These are phyloP conservation scores for Apis laboriosa DNA, from an alignment of 1,140 invertebrate genomes.

Conservation along the genomic window DNA sequence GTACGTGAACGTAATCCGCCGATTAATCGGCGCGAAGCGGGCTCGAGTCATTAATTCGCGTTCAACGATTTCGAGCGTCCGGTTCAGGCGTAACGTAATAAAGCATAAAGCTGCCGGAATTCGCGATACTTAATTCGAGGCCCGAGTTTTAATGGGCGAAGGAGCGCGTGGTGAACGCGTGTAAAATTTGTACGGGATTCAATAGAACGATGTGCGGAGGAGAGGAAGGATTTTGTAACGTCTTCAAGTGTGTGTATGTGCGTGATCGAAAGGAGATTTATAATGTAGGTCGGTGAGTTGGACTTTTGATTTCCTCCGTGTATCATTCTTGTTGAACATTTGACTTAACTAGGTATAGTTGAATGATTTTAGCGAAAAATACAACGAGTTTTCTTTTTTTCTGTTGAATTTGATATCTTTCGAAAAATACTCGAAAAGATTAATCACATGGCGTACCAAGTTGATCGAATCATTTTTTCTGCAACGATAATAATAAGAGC, in stretches of 20 bases:
- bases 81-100: conserved; percentile 36
- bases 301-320: background rate
- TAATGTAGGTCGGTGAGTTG: background rate
- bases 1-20: conserved; percentile 59
- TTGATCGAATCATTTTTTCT: too few relatives aligned
- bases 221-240: conserved; percentile 1
- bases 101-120: conserved; percentile 34
- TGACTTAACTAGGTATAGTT: background rate
- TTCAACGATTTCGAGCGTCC: conserved; percentile 59
- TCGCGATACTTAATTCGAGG: conserved; percentile 32
- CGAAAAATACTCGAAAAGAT: too few relatives aligned
- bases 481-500: too few relatives aligned
- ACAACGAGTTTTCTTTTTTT: too few relatives aligned
- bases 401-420: too few relatives aligned
- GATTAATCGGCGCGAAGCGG: conserved; percentile 57
- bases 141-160: background rate
- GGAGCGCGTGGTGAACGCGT: conserved; percentile 25
- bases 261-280: background rate
- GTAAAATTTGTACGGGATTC: conserved; percentile 30
- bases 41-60: conserved; percentile 60
- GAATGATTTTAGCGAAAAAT: too few relatives aligned
- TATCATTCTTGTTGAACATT: background rate
- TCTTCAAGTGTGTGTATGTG: too few relatives aligned
- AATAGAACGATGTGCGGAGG: background rate
- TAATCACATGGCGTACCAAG: too few relatives aligned